Conservation (phyloP, 2,113 vertebrate species). For the Cairina moschata region DNA sequence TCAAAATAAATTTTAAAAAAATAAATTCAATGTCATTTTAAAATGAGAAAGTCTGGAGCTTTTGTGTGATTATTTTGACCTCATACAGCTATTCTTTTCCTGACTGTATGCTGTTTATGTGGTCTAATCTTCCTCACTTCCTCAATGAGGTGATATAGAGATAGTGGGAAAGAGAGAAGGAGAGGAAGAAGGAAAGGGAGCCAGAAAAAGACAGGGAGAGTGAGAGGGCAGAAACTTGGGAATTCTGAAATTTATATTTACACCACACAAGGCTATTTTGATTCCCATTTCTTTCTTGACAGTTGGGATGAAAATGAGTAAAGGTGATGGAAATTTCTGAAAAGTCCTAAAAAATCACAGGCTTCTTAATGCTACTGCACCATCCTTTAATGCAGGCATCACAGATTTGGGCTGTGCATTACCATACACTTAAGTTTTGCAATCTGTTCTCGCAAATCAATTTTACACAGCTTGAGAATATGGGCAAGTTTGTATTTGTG, state of each 20-base stretch:
- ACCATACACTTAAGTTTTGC: conserved; percentile 39
- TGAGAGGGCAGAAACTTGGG: not conserved
- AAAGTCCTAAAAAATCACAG: not conserved
- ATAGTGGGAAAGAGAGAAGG: not conserved
- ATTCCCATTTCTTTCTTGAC: not conserved
- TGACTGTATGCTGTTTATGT: not conserved
- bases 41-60: not conserved
- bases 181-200: not conserved
- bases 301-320: not conserved
- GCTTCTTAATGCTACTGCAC: not conserved
- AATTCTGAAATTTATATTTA: not conserved
- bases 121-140: not conserved
- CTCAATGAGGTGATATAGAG: not conserved
- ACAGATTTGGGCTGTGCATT: not conserved
- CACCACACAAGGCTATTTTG: not conserved
- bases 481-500: conserved; percentile 43
- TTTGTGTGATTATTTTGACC: not conserved
- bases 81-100: not conserved
- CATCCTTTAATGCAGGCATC: not conserved
- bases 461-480: conserved; percentile 47
- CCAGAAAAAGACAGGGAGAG: not conserved
- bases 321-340: not conserved
- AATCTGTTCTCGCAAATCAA: conserved; percentile 58
- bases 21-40: not conserved
- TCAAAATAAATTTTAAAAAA: not conserved